Base-by-base conservation (phyloP, 2,113 vertebrate genomes). In the Hystrix brachyura region DNA sequence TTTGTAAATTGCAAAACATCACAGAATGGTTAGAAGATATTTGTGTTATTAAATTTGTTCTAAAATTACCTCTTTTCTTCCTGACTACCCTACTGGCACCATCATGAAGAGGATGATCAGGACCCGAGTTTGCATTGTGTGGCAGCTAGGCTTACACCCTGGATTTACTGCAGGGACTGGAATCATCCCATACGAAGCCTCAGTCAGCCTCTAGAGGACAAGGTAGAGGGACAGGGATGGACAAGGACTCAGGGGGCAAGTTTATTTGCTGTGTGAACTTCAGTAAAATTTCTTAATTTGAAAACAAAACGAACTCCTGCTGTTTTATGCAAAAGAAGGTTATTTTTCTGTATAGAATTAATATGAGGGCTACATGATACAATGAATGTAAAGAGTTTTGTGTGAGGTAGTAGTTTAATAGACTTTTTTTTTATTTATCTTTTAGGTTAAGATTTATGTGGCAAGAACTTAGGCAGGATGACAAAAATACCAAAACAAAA, bases 131-230 rank as follows among this genome's bases (percentile, higher is more conserved):
- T 9, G 59, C 29, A 62, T n/a, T 27, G 5, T 51, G 7, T 17
- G 4, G 32, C 5, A 80, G 12, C n/a, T 4, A 29, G 0, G 0
- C 2, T 8, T 8, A 74, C 2, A 7, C 1, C 7, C 32, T 25
- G 38, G 57, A 34, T 25, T 38, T n/a, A 12, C 2, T 43, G 12
- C 15, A 3, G 48, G 34, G 7, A 9, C 43, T n/a, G 4, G 11
- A 59, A 21, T 2, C 25, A 2, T 15, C 5, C 0, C 4, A 5
- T 25, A 29, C 1, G 29, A 29, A 89, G 8, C 25, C 11, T 15
- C 25, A 59, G 23, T 89, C 38, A 57, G 32, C 53, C 8, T 21
- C 4, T 13, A 13, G 11, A 27, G 0, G 17, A 43, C 11, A 53
- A 38, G 18, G 18, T 4, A 43, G 9, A 71, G 5, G 4, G n/a